A percentile compares a stretch with the other conserved stretches of the same genome.
These are phyloP conservation scores for Agrilus cyanescens DNA, from an alignment of 2,888 invertebrate species.

Conservation along the genomic window DNA sequence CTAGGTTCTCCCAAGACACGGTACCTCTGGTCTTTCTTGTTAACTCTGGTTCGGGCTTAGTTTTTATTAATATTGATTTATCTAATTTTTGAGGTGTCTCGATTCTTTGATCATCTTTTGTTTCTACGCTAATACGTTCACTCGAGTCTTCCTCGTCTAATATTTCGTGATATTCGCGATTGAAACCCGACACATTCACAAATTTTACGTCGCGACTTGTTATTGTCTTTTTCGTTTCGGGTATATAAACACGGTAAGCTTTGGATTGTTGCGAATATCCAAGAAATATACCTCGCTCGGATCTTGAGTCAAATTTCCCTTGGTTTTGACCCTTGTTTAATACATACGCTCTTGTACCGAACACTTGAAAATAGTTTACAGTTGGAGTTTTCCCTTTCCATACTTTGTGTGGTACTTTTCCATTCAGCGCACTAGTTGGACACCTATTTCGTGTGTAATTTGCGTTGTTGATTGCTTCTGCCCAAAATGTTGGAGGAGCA, in stretches of 20 bases:
- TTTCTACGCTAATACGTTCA: neutral
- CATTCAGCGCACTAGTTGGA: constrained; percentile 16
- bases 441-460: constrained; percentile 24
- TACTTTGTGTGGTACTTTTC: neutral
- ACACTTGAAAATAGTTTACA: neutral
- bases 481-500: constrained; percentile 23
- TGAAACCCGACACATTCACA: neutral
- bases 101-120: neutral
- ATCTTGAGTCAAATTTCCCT: neutral
- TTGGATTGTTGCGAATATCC: too few species aligned
- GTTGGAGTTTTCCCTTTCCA: neutral
- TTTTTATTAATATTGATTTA: neutral
- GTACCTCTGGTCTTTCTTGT: neutral
- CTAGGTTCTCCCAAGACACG: neutral
- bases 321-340: neutral
- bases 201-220: neutral
- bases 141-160: neutral
- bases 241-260: too few species aligned
- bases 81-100: neutral
- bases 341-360: neutral
- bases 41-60: neutral
- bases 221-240: neutral
- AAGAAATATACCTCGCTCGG: neutral
- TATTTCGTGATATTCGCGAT: neutral
- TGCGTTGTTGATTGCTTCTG: constrained; percentile 25